phyloP scores from a whole-genome alignment of 2,113 vertebrate genomes.

The Aramus guarauna region DNA sequence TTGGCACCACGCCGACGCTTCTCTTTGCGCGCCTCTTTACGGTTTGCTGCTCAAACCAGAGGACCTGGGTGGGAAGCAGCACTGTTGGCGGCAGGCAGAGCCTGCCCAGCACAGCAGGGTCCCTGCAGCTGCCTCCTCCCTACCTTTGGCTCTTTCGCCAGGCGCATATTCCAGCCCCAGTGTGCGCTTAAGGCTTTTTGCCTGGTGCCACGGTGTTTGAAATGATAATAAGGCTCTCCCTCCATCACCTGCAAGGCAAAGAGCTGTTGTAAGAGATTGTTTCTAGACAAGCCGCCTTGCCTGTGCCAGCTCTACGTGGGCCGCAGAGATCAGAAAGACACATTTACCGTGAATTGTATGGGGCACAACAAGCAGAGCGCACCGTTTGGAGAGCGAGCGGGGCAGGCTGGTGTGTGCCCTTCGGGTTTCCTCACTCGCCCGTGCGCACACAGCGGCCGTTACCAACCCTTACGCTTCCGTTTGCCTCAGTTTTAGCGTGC shows the following conservation, averaged over 20 bases:
- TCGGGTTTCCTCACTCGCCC: rapidly evolving
- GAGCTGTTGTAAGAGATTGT: rapidly evolving
- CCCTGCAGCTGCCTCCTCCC: not conserved
- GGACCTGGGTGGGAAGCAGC: constrained; percentile 51
- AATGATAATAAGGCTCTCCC: constrained; percentile 67
- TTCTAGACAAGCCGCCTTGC: rapidly evolving
- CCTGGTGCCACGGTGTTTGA: constrained; percentile 62
- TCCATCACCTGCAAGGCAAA: constrained; percentile 50
- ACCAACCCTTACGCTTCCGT: too few species aligned
- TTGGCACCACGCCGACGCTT: constrained; percentile 19
- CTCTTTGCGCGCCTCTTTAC: constrained; percentile 46
- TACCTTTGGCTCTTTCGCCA: constrained; percentile 74
- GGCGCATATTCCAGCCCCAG: constrained; percentile 66
- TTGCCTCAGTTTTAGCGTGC: too few species aligned
- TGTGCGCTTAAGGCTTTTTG: constrained; percentile 64
- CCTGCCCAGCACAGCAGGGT: rapidly evolving
- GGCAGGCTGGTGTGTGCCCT: rapidly evolving
- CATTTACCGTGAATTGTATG: rapidly evolving
- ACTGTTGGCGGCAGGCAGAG: rapidly evolving
- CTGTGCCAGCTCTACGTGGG: rapidly evolving
- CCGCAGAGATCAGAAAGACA: rapidly evolving
- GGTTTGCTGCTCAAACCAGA: constrained; percentile 79
- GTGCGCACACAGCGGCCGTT: rapidly evolving
- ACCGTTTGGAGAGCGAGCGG: rapidly evolving
- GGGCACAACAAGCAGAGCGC: rapidly evolving